Evolutionary conservation across 2,797 vertebrate genomes (phyloP).

Genomic region (Mus caroli): DNA sequence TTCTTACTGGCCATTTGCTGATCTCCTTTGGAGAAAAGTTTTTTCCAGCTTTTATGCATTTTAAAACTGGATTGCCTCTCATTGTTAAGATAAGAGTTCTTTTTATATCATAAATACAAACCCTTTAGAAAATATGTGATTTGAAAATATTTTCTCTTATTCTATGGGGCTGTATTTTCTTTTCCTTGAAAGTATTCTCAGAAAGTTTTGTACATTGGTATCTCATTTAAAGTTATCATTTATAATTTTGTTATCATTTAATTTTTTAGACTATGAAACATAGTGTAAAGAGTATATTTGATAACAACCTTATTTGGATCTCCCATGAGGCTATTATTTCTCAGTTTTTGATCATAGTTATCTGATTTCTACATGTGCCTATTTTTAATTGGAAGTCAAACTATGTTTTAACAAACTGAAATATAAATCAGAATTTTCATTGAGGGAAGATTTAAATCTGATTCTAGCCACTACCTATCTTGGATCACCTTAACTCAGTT

Average conservation of each 20-base stretch:
- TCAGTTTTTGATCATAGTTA: constrained; percentile 3
- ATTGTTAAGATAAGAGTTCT: constrained; percentile 30
- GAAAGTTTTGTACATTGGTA: neutral
- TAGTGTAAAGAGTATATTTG: constrained; percentile 40
- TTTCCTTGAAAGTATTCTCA: neutral
- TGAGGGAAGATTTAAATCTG: constrained; percentile 58
- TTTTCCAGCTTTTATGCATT: neutral
- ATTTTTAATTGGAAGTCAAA: constrained; percentile 20
- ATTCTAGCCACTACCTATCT: constrained; percentile 39
- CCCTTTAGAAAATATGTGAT: constrained; percentile 12
- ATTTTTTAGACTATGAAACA: constrained; percentile 50
- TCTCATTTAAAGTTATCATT: constrained; percentile 55
- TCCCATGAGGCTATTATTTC: neutral
- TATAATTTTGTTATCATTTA: constrained; percentile 41
- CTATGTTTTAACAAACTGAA: neutral
- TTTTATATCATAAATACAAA: neutral
- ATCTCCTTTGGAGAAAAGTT: constrained; percentile 21
- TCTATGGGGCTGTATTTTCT: neutral
- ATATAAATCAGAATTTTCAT: constrained; percentile 19
- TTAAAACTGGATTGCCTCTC: constrained; percentile 25
- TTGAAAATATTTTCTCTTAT: constrained; percentile 54
- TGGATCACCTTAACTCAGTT: constrained; percentile 62
- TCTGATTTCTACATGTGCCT: constrained; percentile 1
- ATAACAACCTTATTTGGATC: neutral
- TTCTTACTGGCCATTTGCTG: neutral